Evolutionary conservation across 2,888 invertebrate species (phyloP), one percentile per base, ranked within the genome.

Genomic region (Apantesis nais): DNA sequence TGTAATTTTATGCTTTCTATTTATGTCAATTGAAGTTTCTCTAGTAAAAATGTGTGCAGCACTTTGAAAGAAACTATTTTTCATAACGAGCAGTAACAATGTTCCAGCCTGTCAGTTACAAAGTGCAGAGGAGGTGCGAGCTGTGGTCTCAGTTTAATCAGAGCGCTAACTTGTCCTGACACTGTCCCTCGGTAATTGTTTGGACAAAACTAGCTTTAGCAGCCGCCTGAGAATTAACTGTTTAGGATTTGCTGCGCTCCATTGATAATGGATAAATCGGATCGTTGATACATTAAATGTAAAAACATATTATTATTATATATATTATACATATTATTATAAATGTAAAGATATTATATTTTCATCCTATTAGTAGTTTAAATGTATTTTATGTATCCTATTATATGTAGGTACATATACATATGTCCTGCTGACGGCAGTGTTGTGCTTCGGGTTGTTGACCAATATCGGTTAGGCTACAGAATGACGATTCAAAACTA

Each of bases 131-230:
- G 81, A 83, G 84, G 84, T 82, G 85, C 79, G 82, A 85, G 82
- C 78, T 79, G 85, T 80, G 88, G 88, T 88, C 83, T 87, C 83
- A 83, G 85, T 88, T 89, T 89, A 90, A 91, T 90, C 90, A 90
- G 86, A 88, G 84, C 83, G 81, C 82, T 86, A 88, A 90, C 89
- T 90, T 87, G 85, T 83, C 83, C 78, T 80, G 83, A 87, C 86
- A 83, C 76, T 82, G 84, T 87, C 79, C 76, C 83, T 74, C 72
- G 81, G 86, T 89, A 90, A 90, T 90, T 89, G 89, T 90, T 89
- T 88, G 82, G 71, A 78, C 78, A 78, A 78, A 82, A 82, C 82
- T 82, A 81, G 82, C 78, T 82, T 78, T 80, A 79, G 75, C 78
- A 77, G 74, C 78, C 73, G 68, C 74, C 74, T 68, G 78, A 77